Evolutionary conservation across 2,888 invertebrate species (phyloP).

Genomic region (Sarcophaga variegata): DNA sequence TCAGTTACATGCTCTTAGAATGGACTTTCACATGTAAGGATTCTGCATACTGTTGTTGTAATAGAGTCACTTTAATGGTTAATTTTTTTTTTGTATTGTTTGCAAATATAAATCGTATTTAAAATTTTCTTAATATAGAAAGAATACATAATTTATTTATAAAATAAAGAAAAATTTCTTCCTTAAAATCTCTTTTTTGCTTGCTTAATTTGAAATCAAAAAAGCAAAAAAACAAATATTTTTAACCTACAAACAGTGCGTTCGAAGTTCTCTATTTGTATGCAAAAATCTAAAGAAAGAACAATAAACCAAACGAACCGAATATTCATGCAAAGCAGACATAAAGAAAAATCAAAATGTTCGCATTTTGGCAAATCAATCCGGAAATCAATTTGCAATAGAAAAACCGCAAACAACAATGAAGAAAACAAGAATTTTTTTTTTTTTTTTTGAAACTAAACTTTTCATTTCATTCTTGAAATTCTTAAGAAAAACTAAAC

Average conservation of each 20-base stretch:
- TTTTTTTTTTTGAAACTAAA: conserved; percentile 17
- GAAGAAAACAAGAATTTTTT: background rate
- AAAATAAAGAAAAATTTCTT: conserved; percentile 10
- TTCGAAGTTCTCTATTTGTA: background rate
- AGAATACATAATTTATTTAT: background rate
- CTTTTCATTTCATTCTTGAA: conserved; percentile 40
- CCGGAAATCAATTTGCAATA: conserved; percentile 55
- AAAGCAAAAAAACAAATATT: background rate
- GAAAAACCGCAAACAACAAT: background rate
- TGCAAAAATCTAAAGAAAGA: conserved; percentile 21
- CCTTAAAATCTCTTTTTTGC: too few relatives aligned
- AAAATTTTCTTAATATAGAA: background rate
- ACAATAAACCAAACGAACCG: conserved; percentile 18
- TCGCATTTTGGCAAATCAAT: conserved; percentile 60
- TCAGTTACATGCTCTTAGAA: too few relatives aligned
- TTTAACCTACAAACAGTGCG: conserved; percentile 11
- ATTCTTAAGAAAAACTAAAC: background rate
- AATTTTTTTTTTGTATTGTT: too few relatives aligned
- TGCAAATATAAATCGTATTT: too few relatives aligned
- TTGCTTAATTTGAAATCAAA: background rate
- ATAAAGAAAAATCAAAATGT: conserved; percentile 52
- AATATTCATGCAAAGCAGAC: background rate
- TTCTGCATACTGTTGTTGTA: too few relatives aligned
- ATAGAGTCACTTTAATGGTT: too few relatives aligned
- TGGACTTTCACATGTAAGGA: too few relatives aligned